These are phyloP conservation scores for Pangasius larnaudii DNA, from an alignment of 2,797 vertebrate species.

Conservation along the genomic window DNA sequence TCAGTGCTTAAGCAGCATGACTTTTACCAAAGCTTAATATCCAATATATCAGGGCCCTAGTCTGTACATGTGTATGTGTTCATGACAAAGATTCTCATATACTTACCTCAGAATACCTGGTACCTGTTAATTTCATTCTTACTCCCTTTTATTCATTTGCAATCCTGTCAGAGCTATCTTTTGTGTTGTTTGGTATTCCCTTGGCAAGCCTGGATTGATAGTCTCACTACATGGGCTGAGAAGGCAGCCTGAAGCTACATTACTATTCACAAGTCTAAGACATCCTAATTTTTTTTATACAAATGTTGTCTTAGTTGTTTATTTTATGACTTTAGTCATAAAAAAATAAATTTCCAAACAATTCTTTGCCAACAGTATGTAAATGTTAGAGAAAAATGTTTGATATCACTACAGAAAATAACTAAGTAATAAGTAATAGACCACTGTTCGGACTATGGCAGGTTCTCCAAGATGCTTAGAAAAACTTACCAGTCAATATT, in stretches of 20 bases:
- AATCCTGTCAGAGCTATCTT: not conserved
- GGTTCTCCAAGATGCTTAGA: not conserved
- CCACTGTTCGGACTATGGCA: not conserved
- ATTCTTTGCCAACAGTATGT: not conserved
- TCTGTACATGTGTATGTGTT: constrained; percentile 30
- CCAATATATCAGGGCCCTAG: not conserved
- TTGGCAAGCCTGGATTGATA: not conserved
- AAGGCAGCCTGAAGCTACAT: not conserved
- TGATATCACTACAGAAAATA: not conserved
- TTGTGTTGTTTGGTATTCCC: not conserved
- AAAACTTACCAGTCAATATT: not conserved
- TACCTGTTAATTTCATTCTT: not conserved
- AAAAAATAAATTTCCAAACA: not conserved
- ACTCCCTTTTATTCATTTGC: not conserved
- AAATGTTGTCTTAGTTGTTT: not conserved
- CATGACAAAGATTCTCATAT: not conserved
- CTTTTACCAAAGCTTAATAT: not conserved
- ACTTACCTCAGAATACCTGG: not conserved
- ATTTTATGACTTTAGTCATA: not conserved
- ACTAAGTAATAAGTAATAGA: not conserved
- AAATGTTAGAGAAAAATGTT: not conserved
- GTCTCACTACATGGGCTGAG: not conserved
- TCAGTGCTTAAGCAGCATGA: not conserved
- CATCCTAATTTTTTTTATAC: not conserved
- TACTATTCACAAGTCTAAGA: not conserved